Evolutionary conservation across 2,888 invertebrate genomes (phyloP).

Genomic region (Hoplodrina blanda): DNA sequence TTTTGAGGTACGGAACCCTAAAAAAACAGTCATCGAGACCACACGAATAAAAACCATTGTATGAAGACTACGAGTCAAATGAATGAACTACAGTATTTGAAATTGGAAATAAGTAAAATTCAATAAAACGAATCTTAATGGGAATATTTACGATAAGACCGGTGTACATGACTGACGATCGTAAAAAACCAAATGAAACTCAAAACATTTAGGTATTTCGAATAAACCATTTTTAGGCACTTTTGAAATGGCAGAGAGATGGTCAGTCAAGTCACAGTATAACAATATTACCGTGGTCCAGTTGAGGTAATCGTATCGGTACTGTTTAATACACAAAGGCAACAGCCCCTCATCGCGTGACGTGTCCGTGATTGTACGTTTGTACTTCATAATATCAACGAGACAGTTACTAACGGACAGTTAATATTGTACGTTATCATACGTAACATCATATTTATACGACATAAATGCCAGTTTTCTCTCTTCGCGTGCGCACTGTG

Average conservation of each 20-base stretch:
- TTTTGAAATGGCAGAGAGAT: too few relatives aligned
- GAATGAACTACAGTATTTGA: conserved; percentile 25
- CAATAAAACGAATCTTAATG: conserved; percentile 29
- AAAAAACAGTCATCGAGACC: conserved; percentile 21
- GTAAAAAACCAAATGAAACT: not conserved
- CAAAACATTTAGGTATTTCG: too few relatives aligned
- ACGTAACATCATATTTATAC: conserved; percentile 38
- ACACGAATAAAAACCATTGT: conserved; percentile 5
- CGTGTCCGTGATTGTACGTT: conserved; percentile 42
- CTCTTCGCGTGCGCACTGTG: not conserved
- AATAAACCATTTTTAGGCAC: too few relatives aligned
- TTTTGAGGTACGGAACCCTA: too few relatives aligned
- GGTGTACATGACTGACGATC: conserved; percentile 22
- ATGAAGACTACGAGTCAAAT: conserved; percentile 4
- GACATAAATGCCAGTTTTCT: conserved; percentile 25
- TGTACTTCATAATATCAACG: conserved; percentile 41
- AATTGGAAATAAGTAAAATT: conserved; percentile 29
- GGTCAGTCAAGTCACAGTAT: too few relatives aligned
- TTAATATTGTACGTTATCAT: conserved; percentile 50
- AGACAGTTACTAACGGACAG: conserved; percentile 37
- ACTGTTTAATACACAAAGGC: not conserved
- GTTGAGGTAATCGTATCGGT: conserved; percentile 35
- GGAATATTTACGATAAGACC: conserved; percentile 41
- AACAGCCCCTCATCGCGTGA: conserved; percentile 67
- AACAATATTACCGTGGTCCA: too few relatives aligned